Evolutionary conservation across 1,140 invertebrate genomes (phyloP).

Genomic region (Heliconius congener): DNA sequence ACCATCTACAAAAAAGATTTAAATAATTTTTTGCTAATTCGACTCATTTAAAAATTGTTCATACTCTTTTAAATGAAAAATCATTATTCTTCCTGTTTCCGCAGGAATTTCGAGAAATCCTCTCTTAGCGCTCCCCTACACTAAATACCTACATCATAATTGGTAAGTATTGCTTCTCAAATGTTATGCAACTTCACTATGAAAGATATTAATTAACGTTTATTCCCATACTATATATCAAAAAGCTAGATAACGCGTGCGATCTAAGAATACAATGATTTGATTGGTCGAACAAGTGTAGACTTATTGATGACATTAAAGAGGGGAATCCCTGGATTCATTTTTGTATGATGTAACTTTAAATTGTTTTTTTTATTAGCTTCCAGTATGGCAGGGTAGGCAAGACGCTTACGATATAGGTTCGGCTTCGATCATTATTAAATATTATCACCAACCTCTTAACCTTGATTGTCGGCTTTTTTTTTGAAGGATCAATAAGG

Average conservation of each 20-base stretch:
- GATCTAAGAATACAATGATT: constrained; percentile 2
- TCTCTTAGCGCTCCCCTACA: no score
- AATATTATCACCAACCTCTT: no score
- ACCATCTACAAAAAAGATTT: no score
- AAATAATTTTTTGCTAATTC: no score
- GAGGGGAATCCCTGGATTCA: constrained; percentile 8
- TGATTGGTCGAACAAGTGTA: background rate
- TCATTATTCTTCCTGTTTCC: no score
- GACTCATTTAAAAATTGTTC: no score
- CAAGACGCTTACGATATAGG: no score
- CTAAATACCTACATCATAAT: background rate
- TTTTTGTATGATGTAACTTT: background rate
- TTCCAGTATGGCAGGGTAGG: background rate
- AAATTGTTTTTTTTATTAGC: background rate
- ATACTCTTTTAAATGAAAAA: no score
- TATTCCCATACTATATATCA: constrained; percentile 5
- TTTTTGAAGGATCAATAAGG: no score
- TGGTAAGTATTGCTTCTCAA: background rate
- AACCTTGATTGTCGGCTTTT: no score
- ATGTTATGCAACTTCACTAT: background rate
- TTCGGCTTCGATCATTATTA: no score
- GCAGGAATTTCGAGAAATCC: no score
- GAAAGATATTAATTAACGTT: constrained; percentile 3
- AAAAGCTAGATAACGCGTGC: constrained; percentile 4
- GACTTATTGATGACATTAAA: background rate